A percentile compares a stretch with the other conserved stretches of the same genome.
Conservation (phyloP, 2,888 invertebrate genomes). For the Chymomyza amoena region DNA sequence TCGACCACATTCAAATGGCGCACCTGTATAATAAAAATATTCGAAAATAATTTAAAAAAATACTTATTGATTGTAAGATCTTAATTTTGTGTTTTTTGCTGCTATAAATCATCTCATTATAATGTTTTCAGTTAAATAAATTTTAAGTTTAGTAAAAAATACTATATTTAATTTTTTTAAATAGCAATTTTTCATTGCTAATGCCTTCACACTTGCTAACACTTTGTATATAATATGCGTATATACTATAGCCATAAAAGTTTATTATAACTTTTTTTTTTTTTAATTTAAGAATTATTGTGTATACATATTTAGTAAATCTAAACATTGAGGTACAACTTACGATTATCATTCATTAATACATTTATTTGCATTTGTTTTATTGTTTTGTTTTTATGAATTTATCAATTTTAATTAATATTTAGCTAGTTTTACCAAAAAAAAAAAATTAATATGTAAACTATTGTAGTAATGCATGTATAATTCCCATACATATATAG, state of each 20-base stretch:
- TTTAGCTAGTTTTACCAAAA: conserved; percentile 16
- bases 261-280: conserved; percentile 11
- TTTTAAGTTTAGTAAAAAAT: no score
- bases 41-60: no score
- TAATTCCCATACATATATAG: not conserved
- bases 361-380: conserved; percentile 39
- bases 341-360: conserved; percentile 69
- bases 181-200: no score
- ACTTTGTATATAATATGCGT: not conserved
- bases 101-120: no score
- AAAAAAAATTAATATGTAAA: not conserved
- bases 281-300: conserved; percentile 22
- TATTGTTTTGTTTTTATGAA: conserved; percentile 19
- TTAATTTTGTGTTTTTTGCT: no score
- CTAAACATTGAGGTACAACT: conserved; percentile 71
- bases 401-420: conserved; percentile 6
- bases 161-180: no score
- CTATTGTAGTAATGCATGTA: not conserved
- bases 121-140: no score
- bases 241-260: conserved; percentile 2
- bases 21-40: no score
- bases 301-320: conserved; percentile 20
- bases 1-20: no score
- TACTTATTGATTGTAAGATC: no score
- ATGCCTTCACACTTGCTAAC: not conserved